Percentiles rank a stretch among this genome's conserved stretches.
Conservation (phyloP, 2,888 invertebrate species). For the Drosophila fulvimacula region DNA sequence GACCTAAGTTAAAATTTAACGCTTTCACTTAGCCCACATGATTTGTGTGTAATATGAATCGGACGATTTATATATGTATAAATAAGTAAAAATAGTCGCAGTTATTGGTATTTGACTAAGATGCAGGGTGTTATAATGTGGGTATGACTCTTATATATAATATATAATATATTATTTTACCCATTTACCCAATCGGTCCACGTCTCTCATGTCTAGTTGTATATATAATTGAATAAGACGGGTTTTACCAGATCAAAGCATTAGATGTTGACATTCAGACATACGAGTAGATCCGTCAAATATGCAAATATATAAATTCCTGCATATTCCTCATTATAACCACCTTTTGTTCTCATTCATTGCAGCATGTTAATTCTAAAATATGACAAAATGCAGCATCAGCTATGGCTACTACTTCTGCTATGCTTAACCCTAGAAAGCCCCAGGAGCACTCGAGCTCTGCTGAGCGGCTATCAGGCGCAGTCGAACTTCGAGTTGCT, state of each 20-base stretch:
- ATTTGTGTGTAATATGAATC: slow-evolving; percentile 12
- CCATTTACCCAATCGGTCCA: not conserved
- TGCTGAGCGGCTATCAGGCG: slow-evolving; percentile 39
- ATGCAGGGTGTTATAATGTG: not conserved
- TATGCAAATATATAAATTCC: slow-evolving; percentile 28
- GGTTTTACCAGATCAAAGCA: slow-evolving; percentile 23
- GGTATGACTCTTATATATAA: not conserved
- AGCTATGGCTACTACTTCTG: slow-evolving; percentile 50
- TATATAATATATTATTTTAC: not conserved
- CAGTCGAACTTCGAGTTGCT: slow-evolving; percentile 74
- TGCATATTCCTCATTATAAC: slow-evolving; percentile 4
- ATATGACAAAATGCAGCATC: slow-evolving; percentile 64
- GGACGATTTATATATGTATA: not conserved
- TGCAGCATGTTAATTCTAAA: slow-evolving; percentile 76
- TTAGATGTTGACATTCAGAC: slow-evolving; percentile 3
- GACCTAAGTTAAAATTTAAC: slow-evolving; percentile 14
- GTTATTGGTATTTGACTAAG: not conserved
- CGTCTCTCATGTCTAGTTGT: not conserved
- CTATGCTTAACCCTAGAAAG: slow-evolving; percentile 48
- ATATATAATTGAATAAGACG: slow-evolving; percentile 9
- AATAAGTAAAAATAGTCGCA: not conserved
- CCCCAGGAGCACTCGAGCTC: slow-evolving; percentile 25
- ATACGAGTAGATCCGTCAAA: slow-evolving; percentile 2
- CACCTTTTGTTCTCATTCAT: slow-evolving; percentile 27
- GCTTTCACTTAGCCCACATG: slow-evolving; percentile 41